Evolutionary conservation across 2,888 invertebrate species (phyloP), one percentile per base, ranked within the genome.

Genomic region (Ormyrus rosae): DNA sequence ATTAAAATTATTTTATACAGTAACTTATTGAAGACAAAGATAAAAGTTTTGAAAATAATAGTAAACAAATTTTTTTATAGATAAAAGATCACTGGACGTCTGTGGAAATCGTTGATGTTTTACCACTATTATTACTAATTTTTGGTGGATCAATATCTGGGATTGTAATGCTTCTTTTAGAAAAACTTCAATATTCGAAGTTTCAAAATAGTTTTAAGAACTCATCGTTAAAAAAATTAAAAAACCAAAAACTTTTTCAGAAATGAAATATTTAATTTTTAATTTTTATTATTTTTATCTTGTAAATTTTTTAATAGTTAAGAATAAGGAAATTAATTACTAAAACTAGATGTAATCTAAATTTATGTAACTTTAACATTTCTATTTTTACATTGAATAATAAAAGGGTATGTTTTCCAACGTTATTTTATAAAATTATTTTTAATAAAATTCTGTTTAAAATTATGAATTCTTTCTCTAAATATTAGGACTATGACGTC

Each of bases 21-120:
- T 45, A 61, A 61, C 0, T 58, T 34, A 34, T 34, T 2, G 34
- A 34, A 58, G 13, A 8, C 2, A 19, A 51, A 50, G 13, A 5
- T 51, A 69, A 69, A 69, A 69, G 45, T 72, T 63, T 10, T 69
- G 11, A 34, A 55, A 19, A 60, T 65, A 74, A 65, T 70, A 19
- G 1, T 53, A 53, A 45, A 34, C 0, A 71, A 69, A 13, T 8
- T 51, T 50, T 51, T 13, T 71, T 67, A 48, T 67, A 83, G 83
- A 9, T 7, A 19, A 72, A 50, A 9, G 76, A 79, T 68, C 78
- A 69, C 0, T 90, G 88, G 88, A 72, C 84, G 0, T 85, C 87
- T 0, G 89, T 90, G 8, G 87, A 89, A 77, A 80, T 90, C 6
- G 81, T 81, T 6, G 89, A 90, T 60, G 84, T 90, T 13, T 69